Base-by-base conservation (phyloP, 1,140 invertebrate genomes). In the Berghia stephanieae region DNA sequence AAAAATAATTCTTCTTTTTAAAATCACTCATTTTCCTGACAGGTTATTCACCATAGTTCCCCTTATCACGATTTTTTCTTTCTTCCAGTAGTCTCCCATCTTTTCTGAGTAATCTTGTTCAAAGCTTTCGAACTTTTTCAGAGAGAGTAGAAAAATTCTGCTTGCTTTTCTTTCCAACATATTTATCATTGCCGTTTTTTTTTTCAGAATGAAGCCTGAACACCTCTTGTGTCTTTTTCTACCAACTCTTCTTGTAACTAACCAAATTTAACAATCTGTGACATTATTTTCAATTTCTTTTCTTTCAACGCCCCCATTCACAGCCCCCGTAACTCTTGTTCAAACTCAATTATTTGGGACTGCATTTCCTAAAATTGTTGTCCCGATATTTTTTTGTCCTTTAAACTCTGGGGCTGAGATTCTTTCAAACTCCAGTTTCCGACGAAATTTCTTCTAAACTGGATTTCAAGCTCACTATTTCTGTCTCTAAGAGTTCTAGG, bases 71-170 rank as follows among this genome's bases (percentile, higher is more conserved):
- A n/a, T n/a, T n/a, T n/a, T n/a, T n/a, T n/a, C 57, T 49, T 31
- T 77, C 71, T 38, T 81, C 49, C 52, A 71, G 27, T 49, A 44
- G 34, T 38, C 76, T 38, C 66, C 76, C n/a, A n/a, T 13, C 16
- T 52, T 57, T 52, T 79, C 67, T 31, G 42, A 46, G 27, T 77
- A 72, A 13, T 73, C 69, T 67, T n/a, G 43, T 31, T 77, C n/a
- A 5, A 36, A 13, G 21, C 13, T 34, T 34, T 52, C 40, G 31
- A 79, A 42, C 5, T n/a, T 27, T 75, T 42, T 49, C 44, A 40
- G 27, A n/a, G 0, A 79, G 34, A 38, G 1, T 36, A 16, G 60
- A n/a, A 44, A 36, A 52, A 1, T 18, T 43, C 42, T 16, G 16
- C 68, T 21, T 57, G 10, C 34, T 44, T 63, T 31, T 78, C 49